Percentiles rank a stretch among this genome's conserved stretches.
Evolutionary conservation across 2,797 vertebrate species (phyloP).

Genomic region (Scarus forsteni): DNA sequence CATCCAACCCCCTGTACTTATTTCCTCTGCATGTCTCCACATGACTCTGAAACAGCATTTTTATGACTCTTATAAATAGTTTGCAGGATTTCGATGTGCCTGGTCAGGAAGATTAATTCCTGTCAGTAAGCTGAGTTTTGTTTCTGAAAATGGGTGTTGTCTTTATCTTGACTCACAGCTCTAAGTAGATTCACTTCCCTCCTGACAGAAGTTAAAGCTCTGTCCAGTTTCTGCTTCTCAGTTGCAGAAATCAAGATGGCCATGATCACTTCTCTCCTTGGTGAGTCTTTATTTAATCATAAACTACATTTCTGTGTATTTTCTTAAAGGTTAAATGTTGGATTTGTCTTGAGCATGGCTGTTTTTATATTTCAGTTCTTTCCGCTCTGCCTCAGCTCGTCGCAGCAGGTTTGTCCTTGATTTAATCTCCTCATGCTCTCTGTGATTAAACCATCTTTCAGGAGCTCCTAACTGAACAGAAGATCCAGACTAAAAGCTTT

Average conservation of each 20-base stretch:
- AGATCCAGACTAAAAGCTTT: not conserved
- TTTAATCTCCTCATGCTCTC: not conserved
- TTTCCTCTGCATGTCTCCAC: too few relatives aligned
- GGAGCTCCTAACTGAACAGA: not conserved
- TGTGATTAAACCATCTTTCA: not conserved
- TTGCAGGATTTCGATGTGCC: too few relatives aligned
- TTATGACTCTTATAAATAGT: too few relatives aligned
- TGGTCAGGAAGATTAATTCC: not conserved
- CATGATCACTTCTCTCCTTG: slow-evolving; percentile 32
- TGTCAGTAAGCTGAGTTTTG: not conserved
- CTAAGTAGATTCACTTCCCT: slow-evolving; percentile 61
- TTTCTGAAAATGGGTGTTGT: slow-evolving; percentile 35
- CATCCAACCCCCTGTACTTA: too few relatives aligned
- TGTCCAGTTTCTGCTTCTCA: not conserved
- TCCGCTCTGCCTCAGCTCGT: slow-evolving; percentile 41
- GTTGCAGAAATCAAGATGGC: slow-evolving; percentile 60
- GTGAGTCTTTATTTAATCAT: slow-evolving; percentile 66
- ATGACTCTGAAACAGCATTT: too few relatives aligned
- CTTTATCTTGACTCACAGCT: not conserved
- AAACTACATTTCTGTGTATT: not conserved
- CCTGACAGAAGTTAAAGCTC: slow-evolving; percentile 27
- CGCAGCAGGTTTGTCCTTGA: slow-evolving; percentile 59
- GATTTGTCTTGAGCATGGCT: not conserved
- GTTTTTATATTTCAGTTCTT: slow-evolving; percentile 70
- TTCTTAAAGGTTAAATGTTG: not conserved